A percentile compares a stretch with the other conserved stretches of the same genome.
These are phyloP conservation scores for Cryptomyrus ogoouensis DNA, from an alignment of 2,113 vertebrate genomes.

Conservation along the genomic window DNA sequence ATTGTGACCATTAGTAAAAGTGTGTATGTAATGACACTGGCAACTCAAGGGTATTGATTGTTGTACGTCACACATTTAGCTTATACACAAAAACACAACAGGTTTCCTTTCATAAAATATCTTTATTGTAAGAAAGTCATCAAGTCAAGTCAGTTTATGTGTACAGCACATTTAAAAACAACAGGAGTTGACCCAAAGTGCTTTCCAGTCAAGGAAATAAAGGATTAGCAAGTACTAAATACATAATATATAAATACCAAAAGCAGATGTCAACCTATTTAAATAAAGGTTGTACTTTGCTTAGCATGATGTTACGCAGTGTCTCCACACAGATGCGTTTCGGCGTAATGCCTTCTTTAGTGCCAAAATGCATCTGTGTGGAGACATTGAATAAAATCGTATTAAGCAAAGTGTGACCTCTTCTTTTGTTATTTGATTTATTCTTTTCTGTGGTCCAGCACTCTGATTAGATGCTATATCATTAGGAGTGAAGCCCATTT, in stretches of 20 bases:
- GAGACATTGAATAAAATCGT: no score
- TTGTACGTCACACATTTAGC: not conserved
- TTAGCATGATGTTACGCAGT: not conserved
- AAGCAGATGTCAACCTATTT: not conserved
- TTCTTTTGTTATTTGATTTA: not conserved
- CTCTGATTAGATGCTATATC: not conserved
- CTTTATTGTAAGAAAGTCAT: not conserved
- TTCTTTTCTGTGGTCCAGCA: not conserved
- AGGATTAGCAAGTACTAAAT: not conserved
- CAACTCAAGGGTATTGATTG: not conserved
- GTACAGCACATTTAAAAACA: not conserved
- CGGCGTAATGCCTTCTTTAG: not conserved
- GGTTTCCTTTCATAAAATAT: not conserved
- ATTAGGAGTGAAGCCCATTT: not conserved
- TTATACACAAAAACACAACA: not conserved
- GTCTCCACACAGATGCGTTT: not conserved
- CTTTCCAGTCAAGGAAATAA: not conserved
- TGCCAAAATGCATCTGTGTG: not conserved
- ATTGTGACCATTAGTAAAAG: not conserved
- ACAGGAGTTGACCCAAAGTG: not conserved
- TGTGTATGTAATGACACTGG: not conserved
- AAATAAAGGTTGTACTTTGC: not conserved
- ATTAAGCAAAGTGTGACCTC: not conserved
- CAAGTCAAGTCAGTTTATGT: not conserved
- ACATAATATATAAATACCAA: not conserved